Percentiles rank a stretch among this genome's conserved stretches.
Conservation (phyloP, 2,888 invertebrate genomes). For the Matsumyia berberina region DNA sequence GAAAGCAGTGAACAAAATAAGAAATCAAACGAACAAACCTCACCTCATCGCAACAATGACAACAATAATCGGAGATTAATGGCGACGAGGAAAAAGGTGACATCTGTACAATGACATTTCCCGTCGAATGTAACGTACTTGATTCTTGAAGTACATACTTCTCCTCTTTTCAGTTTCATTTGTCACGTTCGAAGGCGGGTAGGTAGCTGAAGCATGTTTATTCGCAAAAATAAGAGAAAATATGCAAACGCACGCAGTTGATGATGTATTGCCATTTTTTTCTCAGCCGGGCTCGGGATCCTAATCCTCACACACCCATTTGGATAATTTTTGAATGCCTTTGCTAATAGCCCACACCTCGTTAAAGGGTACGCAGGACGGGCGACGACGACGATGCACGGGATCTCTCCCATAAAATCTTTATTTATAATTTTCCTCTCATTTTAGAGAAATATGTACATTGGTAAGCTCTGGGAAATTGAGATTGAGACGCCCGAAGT, state of each 20-base stretch:
- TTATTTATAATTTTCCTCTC: neutral
- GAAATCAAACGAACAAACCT: constrained; percentile 25
- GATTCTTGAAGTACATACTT: constrained; percentile 13
- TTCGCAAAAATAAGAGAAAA: constrained; percentile 27
- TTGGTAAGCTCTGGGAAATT: constrained; percentile 11
- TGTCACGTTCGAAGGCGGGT: constrained; percentile 33
- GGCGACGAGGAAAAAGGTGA: constrained; percentile 16
- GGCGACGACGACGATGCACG: neutral
- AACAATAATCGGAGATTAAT: constrained; percentile 52
- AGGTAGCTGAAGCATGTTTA: neutral
- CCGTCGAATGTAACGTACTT: constrained; percentile 14
- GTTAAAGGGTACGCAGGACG: neutral
- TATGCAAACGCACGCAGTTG: constrained; percentile 18
- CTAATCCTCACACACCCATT: constrained; percentile 35
- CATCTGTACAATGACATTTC: constrained; percentile 48
- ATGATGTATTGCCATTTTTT: constrained; percentile 2
- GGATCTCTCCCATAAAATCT: constrained; percentile 1
- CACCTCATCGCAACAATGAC: constrained; percentile 21
- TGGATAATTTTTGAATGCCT: constrained; percentile 3
- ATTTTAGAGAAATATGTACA: constrained; percentile 3
- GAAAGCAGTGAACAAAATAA: constrained; percentile 35
- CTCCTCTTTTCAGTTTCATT: neutral
- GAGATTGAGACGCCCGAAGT: constrained; percentile 27
- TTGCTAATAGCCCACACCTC: constrained; percentile 23
- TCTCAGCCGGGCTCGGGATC: neutral